Conservation (phyloP, 2,888 invertebrate species). For the Caenorhabditis imperialis region DNA sequence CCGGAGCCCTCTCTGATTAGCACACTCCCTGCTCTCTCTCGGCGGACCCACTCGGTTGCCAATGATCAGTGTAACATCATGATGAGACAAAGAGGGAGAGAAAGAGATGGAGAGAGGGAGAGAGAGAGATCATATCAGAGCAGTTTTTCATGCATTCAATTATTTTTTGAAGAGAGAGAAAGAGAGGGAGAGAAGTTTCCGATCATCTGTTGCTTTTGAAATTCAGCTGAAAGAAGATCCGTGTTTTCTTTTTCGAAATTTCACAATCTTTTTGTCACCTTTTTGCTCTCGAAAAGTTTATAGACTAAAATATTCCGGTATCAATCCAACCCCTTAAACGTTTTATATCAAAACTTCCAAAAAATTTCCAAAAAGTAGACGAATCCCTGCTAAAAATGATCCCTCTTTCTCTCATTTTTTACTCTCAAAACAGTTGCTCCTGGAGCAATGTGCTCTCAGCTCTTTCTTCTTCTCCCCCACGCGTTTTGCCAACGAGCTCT, state of each 20-base stretch:
- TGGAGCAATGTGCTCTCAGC: background rate
- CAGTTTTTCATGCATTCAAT: too few species aligned
- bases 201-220: conserved; percentile 29
- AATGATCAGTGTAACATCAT: conserved; percentile 52
- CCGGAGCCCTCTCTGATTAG: conserved; percentile 25
- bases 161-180: too few species aligned
- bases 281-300: conserved; percentile 4
- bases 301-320: background rate
- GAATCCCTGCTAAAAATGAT: background rate
- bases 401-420: conserved; percentile 1
- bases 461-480: conserved; percentile 1
- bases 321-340: too few species aligned
- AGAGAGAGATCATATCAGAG: conserved; percentile 30
- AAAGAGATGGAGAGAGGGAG: conserved; percentile 13
- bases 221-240: too few species aligned
- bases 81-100: too few species aligned
- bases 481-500: background rate
- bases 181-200: too few species aligned
- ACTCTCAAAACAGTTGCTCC: conserved; percentile 32
- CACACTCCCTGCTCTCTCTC: conserved; percentile 2
- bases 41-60: conserved; percentile 28
- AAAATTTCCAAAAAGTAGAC: background rate
- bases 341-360: too few species aligned
- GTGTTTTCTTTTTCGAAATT: too few species aligned
- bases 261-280: too few species aligned